Evolutionary conservation across 2,888 invertebrate species (phyloP).

Genomic region (Caenorhabditis macrosperma): DNA sequence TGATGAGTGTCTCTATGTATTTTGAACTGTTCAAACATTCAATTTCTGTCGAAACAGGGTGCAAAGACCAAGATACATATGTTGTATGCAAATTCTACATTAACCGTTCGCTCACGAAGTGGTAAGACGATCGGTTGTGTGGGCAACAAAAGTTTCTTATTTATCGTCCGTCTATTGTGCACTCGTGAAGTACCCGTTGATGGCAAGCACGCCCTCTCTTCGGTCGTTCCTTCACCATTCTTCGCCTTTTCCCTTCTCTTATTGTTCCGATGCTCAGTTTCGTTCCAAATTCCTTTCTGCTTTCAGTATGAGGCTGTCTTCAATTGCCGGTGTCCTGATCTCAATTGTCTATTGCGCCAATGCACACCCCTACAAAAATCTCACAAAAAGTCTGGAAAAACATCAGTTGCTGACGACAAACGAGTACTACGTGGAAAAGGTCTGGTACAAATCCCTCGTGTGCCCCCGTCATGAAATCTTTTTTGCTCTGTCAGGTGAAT

Average conservation of each 20-base stretch:
- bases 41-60: slow-evolving; percentile 31
- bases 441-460: slow-evolving; percentile 22
- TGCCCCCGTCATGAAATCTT: slow-evolving; percentile 1
- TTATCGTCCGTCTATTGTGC: slow-evolving; percentile 48
- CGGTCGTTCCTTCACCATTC: background rate
- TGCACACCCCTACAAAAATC: slow-evolving; percentile 29
- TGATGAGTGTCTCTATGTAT: slow-evolving; percentile 29
- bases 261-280: background rate
- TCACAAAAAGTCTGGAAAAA: slow-evolving; percentile 25
- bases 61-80: slow-evolving; percentile 34
- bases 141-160: slow-evolving; percentile 52
- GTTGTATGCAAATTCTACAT: slow-evolving; percentile 36
- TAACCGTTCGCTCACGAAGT: slow-evolving; percentile 37
- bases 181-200: slow-evolving; percentile 35
- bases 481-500: slow-evolving; percentile 59
- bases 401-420: slow-evolving; percentile 45
- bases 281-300: background rate
- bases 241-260: background rate
- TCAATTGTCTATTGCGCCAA: background rate
- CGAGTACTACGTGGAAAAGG: slow-evolving; percentile 59
- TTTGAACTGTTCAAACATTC: slow-evolving; percentile 38
- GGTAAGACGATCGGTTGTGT: slow-evolving; percentile 34
- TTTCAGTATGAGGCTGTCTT: slow-evolving; percentile 19
- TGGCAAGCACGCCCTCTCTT: slow-evolving; percentile 29
- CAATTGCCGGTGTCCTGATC: slow-evolving; percentile 28